Evolutionary conservation across 2,888 invertebrate species (phyloP).

Genomic region (Parnassius orleans): DNA sequence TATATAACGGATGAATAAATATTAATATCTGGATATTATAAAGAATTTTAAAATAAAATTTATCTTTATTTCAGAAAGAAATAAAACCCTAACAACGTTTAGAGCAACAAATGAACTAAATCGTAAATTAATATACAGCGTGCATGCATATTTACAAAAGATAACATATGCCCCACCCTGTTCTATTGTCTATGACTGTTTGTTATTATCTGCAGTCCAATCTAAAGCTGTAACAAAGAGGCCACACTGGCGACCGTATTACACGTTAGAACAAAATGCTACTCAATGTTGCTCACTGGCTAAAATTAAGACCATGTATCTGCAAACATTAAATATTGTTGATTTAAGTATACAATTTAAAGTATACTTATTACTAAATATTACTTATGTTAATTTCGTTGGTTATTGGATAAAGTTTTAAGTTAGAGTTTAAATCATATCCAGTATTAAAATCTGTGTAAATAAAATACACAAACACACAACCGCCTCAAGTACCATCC

Average conservation of each 20-base stretch:
- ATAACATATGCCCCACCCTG: conserved; percentile 48
- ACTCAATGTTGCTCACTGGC: conserved; percentile 10
- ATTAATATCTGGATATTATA: no score
- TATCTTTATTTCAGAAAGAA: no score
- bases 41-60: no score
- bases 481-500: no score
- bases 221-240: conserved; percentile 37
- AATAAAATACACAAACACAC: no score
- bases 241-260: conserved; percentile 41
- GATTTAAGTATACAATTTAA: not conserved
- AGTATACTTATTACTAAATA: not conserved
- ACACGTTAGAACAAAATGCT: conserved; percentile 32
- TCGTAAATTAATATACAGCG: conserved; percentile 34
- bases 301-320: conserved; percentile 16
- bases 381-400: not conserved
- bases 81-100: no score
- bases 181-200: conserved; percentile 48
- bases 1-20: no score
- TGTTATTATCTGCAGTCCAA: conserved; percentile 43
- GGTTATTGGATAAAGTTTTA: no score
- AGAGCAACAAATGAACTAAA: conserved; percentile 21
- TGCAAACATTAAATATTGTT: not conserved
- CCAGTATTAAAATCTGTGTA: no score
- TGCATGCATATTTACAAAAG: conserved; percentile 18
- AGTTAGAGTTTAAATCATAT: no score